phyloP scores from a whole-genome alignment of 2,888 invertebrate genomes.

The Epinotia brunnichana region DNA sequence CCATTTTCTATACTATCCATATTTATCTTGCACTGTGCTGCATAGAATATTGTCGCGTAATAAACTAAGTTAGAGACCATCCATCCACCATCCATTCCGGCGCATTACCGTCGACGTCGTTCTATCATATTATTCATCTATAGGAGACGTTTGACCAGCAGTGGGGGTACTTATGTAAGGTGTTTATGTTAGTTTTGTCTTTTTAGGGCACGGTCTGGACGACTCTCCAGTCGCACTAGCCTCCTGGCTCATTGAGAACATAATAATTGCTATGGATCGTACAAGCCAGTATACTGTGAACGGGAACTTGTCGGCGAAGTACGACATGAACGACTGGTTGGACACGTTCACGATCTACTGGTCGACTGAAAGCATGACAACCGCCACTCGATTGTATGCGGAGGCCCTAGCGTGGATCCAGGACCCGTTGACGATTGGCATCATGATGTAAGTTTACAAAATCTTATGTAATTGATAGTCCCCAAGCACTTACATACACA shows the following conservation, averaged over 20 bases:
- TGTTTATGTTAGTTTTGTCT: not conserved
- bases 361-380: conserved; percentile 86
- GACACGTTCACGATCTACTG: conserved; percentile 91
- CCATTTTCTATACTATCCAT: not conserved
- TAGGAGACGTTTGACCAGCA: not conserved
- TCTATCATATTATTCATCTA: not conserved
- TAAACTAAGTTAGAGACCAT: too few species aligned
- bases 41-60: too few species aligned
- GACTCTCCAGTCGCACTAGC: conserved; percentile 90
- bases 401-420: conserved; percentile 69
- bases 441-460: conserved; percentile 27
- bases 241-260: conserved; percentile 87
- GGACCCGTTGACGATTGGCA: conserved; percentile 26
- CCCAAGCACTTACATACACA: too few species aligned
- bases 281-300: conserved; percentile 56
- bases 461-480: too few species aligned
- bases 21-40: not conserved
- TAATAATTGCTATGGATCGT: conserved; percentile 87
- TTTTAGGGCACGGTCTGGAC: conserved; percentile 67
- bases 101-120: too few species aligned
- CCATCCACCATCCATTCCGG: too few species aligned
- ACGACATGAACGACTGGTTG: conserved; percentile 85
- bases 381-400: conserved; percentile 86
- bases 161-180: not conserved
- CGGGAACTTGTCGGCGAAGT: conserved; percentile 78